Conservation (phyloP, 2,113 vertebrate species). For the Gadus macrocephalus region DNA sequence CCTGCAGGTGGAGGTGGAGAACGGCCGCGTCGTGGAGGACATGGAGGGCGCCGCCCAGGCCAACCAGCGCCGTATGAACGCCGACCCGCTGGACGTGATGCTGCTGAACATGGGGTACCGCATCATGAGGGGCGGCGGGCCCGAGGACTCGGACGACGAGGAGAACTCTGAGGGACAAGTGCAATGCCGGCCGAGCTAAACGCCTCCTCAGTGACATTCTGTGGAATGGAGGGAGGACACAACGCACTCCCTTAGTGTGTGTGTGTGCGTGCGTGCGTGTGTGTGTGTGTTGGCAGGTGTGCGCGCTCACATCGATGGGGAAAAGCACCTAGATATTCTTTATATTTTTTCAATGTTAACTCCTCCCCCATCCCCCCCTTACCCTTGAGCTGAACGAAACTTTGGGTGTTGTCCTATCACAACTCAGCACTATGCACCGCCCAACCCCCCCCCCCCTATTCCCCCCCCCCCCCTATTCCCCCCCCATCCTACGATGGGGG, state of each 20-base stretch:
- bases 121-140: constrained; percentile 85
- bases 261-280: constrained; percentile 36
- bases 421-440: constrained; percentile 66
- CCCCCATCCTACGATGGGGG: not conserved
- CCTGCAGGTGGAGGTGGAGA: constrained; percentile 84
- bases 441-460: constrained; percentile 47
- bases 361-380: constrained; percentile 8
- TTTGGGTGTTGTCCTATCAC: constrained; percentile 55
- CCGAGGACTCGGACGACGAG: constrained; percentile 90
- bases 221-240: constrained; percentile 57
- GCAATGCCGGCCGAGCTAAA: constrained; percentile 96
- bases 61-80: constrained; percentile 97
- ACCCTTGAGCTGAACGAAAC: constrained; percentile 38
- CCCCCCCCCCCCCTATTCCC: too few relatives aligned
- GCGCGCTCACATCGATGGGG: constrained; percentile 30
- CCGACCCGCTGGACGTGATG: constrained; percentile 96
- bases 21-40: constrained; percentile 90
- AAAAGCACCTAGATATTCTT: constrained; percentile 29
- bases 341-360: constrained; percentile 45
- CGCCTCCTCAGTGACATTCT: constrained; percentile 25
- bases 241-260: constrained; percentile 43
- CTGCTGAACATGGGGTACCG: constrained; percentile 98
- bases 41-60: constrained; percentile 96
- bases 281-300: constrained; percentile 3
- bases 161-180: constrained; percentile 95